A percentile compares a stretch with the other conserved stretches of the same genome.
Conservation (phyloP, 2,797 vertebrate species). For the Rhabdomys pumilio region DNA sequence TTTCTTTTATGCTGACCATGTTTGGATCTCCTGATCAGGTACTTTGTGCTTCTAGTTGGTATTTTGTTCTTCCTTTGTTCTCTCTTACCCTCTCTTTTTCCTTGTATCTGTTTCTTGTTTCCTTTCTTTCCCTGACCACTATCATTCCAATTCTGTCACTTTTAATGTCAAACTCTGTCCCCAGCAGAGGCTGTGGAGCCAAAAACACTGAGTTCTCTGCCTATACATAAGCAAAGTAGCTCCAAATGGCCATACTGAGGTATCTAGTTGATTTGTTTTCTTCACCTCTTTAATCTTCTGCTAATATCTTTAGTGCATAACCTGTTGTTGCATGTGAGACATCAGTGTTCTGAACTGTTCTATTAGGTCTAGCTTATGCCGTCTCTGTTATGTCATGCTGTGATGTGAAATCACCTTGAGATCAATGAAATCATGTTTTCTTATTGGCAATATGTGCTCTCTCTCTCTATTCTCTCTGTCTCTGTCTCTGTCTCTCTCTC, state of each 20-base stretch:
- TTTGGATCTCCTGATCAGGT: neutral
- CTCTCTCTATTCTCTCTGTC: too few species aligned
- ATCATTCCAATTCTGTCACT: conserved; percentile 24
- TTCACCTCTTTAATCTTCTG: neutral
- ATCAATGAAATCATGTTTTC: neutral
- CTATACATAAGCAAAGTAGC: neutral
- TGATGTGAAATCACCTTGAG: neutral
- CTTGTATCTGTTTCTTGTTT: neutral
- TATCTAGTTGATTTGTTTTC: neutral
- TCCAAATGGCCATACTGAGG: neutral
- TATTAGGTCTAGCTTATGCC: neutral
- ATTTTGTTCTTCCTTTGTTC: neutral
- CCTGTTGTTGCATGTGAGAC: neutral
- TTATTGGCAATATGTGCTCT: neutral
- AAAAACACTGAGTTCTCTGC: neutral
- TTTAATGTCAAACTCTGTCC: neutral
- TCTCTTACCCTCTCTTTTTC: neutral
- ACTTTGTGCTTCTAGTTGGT: neutral
- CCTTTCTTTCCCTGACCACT: too few species aligned
- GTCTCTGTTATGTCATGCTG: neutral
- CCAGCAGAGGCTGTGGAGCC: neutral
- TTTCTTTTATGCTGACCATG: neutral
- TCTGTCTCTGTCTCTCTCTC: too few species aligned
- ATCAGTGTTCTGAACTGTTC: neutral
- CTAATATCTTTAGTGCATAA: neutral